These are phyloP conservation scores for Tiliacea citrago DNA, from an alignment of 2,888 invertebrate species.

Conservation along the genomic window DNA sequence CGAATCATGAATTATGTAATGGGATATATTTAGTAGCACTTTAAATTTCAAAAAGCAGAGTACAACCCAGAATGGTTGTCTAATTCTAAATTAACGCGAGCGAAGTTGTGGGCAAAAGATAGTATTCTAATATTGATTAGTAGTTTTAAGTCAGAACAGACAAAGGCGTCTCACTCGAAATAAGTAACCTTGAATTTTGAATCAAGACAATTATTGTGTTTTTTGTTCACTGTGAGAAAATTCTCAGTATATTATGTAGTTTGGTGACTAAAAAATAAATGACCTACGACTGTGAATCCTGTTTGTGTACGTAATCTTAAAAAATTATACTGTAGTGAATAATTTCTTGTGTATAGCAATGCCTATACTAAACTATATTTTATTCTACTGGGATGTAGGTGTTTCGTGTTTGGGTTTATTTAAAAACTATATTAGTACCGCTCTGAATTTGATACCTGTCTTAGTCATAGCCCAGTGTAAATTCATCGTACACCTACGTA, in stretches of 20 bases:
- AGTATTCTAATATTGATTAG: neutral
- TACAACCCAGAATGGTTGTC: no score
- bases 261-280: slow-evolving; percentile 48
- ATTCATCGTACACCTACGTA: neutral
- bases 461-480: neutral
- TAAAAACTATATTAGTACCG: neutral
- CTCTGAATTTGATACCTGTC: neutral
- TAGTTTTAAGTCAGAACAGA: neutral
- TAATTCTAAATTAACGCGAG: no score
- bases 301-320: slow-evolving; percentile 5
- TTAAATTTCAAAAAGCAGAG: no score
- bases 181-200: slow-evolving; percentile 45
- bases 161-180: neutral
- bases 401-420: slow-evolving; percentile 10
- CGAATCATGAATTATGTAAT: no score
- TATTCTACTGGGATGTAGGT: neutral
- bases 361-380: neutral
- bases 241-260: slow-evolving; percentile 18
- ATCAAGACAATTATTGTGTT: slow-evolving; percentile 25
- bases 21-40: no score
- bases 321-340: neutral
- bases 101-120: no score
- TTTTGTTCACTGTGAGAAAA: slow-evolving; percentile 45
- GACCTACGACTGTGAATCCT: slow-evolving; percentile 19
- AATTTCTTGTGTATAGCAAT: neutral